These are phyloP conservation scores for Pristiophorus japonicus DNA, from an alignment of 2,113 vertebrate species.

Conservation along the genomic window DNA sequence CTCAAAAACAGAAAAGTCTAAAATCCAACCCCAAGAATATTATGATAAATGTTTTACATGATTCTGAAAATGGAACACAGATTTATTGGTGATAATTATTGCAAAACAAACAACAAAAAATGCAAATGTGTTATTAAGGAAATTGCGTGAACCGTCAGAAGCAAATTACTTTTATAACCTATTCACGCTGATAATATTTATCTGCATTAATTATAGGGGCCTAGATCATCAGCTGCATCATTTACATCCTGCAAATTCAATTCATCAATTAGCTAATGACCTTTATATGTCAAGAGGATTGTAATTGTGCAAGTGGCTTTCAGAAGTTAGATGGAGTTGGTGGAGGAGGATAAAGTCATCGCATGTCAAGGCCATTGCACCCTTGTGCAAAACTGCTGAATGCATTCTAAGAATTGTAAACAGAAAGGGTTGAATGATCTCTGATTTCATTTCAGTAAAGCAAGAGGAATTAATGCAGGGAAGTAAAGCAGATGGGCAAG, in stretches of 20 bases:
- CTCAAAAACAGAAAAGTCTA: no score
- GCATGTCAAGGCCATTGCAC: not conserved
- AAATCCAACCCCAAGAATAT: no score
- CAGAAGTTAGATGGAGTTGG: not conserved
- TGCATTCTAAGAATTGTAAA: constrained; percentile 6
- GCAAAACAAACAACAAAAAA: not conserved
- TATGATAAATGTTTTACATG: not conserved
- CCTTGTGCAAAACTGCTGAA: not conserved
- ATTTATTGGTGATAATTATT: not conserved
- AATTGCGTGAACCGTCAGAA: not conserved
- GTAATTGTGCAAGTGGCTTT: not conserved
- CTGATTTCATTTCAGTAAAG: not conserved
- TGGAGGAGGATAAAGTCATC: not conserved
- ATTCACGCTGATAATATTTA: not conserved
- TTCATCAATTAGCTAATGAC: not conserved
- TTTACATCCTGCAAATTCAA: not conserved
- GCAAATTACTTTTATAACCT: not conserved
- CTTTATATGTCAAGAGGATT: constrained; percentile 7
- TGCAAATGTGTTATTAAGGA: not conserved
- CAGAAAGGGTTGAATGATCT: not conserved
- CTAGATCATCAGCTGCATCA: not conserved
- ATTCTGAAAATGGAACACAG: not conserved
- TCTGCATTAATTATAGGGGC: not conserved
- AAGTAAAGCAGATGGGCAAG: not conserved
- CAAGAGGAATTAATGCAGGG: not conserved